These are phyloP conservation scores for Ypsolopha sequella DNA, from an alignment of 2,888 invertebrate species.

Conservation along the genomic window DNA sequence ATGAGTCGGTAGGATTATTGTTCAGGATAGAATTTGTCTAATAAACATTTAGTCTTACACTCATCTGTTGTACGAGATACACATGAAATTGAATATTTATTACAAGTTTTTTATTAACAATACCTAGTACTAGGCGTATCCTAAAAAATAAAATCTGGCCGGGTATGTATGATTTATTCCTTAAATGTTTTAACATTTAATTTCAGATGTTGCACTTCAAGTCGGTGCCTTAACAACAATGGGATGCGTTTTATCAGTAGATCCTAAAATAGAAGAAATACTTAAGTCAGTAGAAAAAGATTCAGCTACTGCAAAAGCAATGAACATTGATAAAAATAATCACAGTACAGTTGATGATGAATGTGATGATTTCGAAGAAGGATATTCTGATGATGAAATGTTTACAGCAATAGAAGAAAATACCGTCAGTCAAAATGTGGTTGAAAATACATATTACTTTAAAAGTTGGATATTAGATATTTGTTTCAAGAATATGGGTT, in stretches of 20 bases:
- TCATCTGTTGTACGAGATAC: too few relatives aligned
- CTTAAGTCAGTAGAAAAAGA: slow-evolving; percentile 66
- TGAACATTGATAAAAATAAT: too few relatives aligned
- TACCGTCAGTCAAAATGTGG: slow-evolving; percentile 20
- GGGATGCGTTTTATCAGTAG: slow-evolving; percentile 76
- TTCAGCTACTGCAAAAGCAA: slow-evolving; percentile 16
- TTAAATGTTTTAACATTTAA: slow-evolving; percentile 2
- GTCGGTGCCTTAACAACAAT: slow-evolving; percentile 81
- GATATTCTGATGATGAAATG: slow-evolving; percentile 57
- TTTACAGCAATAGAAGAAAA: slow-evolving; percentile 14
- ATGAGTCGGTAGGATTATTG: too few relatives aligned
- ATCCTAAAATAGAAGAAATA: slow-evolving; percentile 76
- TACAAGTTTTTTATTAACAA: too few relatives aligned
- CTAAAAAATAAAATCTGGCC: too few relatives aligned
- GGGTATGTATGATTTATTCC: background rate
- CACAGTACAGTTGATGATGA: slow-evolving; percentile 21
- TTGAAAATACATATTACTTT: slow-evolving; percentile 39
- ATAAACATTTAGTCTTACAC: too few relatives aligned
- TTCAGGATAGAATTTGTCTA: too few relatives aligned
- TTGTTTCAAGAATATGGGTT: slow-evolving; percentile 71
- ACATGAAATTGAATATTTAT: too few relatives aligned
- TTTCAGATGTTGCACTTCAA: slow-evolving; percentile 76
- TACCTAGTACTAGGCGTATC: too few relatives aligned
- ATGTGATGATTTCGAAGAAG: slow-evolving; percentile 58
- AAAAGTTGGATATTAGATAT: slow-evolving; percentile 73